These are phyloP conservation scores for Capreolus pygargus DNA, from an alignment of 2,113 vertebrate genomes.

Conservation along the genomic window DNA sequence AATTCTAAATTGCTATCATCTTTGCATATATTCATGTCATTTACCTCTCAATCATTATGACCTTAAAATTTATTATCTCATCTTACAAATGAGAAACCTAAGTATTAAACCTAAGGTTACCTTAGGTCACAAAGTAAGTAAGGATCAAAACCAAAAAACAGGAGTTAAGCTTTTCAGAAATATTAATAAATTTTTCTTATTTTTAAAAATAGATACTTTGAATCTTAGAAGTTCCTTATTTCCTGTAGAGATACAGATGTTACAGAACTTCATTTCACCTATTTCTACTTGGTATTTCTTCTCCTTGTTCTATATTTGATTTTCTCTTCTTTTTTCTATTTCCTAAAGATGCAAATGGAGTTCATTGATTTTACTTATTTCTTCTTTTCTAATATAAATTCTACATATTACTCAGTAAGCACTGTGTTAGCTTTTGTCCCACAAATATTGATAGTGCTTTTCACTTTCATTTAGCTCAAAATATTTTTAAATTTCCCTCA, in stretches of 20 bases:
- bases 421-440: neutral
- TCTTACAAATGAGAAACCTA: neutral
- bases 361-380: neutral
- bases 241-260: neutral
- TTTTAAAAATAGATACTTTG: neutral
- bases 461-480: neutral
- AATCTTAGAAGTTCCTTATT: neutral
- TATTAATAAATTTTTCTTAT: neutral
- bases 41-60: neutral
- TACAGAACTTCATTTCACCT: neutral
- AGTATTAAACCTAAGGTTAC: neutral
- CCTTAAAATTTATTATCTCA: neutral
- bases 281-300: neutral
- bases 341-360: neutral
- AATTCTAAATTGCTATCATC: neutral
- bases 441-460: neutral
- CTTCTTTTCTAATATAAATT: neutral
- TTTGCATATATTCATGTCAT: neutral
- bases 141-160: neutral
- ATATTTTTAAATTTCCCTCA: neutral
- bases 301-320: neutral
- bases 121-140: neutral
- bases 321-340: neutral
- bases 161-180: neutral
- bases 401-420: neutral